Base-by-base conservation (phyloP, 2,113 vertebrate species). In the Grammomys dolichurus region DNA sequence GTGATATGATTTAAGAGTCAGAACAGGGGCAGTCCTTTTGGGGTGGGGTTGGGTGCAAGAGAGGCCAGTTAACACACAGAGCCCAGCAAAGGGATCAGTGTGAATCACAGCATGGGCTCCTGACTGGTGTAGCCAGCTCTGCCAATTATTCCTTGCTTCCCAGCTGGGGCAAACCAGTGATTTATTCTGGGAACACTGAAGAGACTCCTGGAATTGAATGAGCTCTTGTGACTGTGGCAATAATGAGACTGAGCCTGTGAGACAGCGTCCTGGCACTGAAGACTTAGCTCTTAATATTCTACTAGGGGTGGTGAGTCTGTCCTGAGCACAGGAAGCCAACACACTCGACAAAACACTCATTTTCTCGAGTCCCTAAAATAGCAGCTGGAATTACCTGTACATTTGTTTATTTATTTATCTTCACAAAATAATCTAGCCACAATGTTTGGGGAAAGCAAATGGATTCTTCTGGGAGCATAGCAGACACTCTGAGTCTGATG, bases 151-250 rank as follows among this genome's bases (percentile, higher is more conserved):
- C 1, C 16, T 36, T 40, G 22, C 72, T 28, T 65, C 84, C 46
- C 0, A 1, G 60, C 75, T 1, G 40, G 56, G 87, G 20, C 26
- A 24, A 36, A 17, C 94, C 69, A 10, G 60, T 20, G 14, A 10
- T 43, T 58, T 94, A 76, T 95, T 95, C 89, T 67, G 88, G 92
- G 90, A 70, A n/a, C 36, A 0, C 12, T 22, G 81, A 12, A 58
- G 28, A 4, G 2, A 3, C 70, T 58, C 13, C 89, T 31, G 84
- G 51, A n/a, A 75, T 40, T 80, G 56, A 40, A 11, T 7, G 51
- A 56, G 90, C 56, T 40, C 70, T 56, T 54, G 58, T n/a, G 92
- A 77, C 76, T 3, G 3, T 0, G 7, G 87, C 73, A n/a, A 51
- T 72, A 87, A 72, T 72, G 48, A 87, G 86, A 16, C 69, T 24